Evolutionary conservation across 2,888 invertebrate species (phyloP).

Genomic region (Auanema sp.): DNA sequence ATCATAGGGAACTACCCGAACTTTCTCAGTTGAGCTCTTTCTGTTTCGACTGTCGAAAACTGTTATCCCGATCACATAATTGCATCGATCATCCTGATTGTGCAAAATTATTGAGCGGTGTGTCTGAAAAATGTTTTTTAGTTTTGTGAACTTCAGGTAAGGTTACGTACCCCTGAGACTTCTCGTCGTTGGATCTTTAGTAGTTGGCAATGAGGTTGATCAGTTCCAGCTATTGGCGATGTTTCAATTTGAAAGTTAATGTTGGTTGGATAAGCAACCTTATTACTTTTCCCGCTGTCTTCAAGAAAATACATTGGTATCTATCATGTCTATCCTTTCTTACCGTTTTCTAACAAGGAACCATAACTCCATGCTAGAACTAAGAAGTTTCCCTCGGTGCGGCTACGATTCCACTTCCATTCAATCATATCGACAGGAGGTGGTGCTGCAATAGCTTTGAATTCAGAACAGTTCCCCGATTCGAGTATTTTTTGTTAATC

Average conservation of each 20-base stretch:
- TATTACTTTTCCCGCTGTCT: not conserved
- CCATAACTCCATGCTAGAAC: constrained; percentile 30
- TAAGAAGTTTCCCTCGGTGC: constrained; percentile 24
- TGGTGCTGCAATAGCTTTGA: constrained; percentile 28
- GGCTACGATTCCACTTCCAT: constrained; percentile 32
- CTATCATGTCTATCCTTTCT: not conserved
- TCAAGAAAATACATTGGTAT: not conserved
- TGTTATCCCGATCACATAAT: constrained; percentile 35
- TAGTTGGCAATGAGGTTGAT: constrained; percentile 29
- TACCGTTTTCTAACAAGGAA: constrained; percentile 17
- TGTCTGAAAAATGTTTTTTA: constrained; percentile 19
- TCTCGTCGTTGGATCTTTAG: constrained; percentile 30
- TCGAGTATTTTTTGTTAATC: not conserved
- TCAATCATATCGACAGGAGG: constrained; percentile 24
- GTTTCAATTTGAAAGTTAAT: constrained; percentile 34
- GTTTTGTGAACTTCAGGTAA: not conserved
- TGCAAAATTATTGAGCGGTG: constrained; percentile 36
- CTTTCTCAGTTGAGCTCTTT: constrained; percentile 27
- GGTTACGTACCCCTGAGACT: constrained; percentile 26
- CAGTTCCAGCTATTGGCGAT: constrained; percentile 20
- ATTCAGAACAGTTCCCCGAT: not conserved
- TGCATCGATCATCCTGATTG: constrained; percentile 35
- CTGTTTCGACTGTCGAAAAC: constrained; percentile 38
- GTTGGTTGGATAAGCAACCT: constrained; percentile 20
- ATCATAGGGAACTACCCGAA: constrained; percentile 6